Percentiles rank a stretch among this genome's conserved stretches.
Evolutionary conservation across 2,797 vertebrate genomes (phyloP).

Genomic region (Sebastes kiyomatsui): DNA sequence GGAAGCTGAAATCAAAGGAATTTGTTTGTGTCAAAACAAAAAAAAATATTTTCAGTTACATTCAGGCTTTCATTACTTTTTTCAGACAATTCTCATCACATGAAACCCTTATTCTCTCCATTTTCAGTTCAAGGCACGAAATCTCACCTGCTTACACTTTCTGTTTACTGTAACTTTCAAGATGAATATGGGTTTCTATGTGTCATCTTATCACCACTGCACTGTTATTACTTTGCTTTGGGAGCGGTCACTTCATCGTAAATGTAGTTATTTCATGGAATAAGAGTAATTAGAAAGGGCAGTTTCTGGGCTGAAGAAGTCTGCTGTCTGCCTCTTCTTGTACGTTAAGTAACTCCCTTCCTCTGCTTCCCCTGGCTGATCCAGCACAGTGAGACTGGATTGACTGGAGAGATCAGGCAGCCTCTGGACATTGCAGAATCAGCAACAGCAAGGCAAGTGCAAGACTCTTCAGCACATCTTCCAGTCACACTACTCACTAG

Average conservation of each 20-base stretch:
- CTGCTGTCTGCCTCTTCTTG: not conserved
- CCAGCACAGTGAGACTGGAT: conserved; percentile 34
- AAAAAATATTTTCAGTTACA: not conserved
- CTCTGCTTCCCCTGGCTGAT: conserved; percentile 36
- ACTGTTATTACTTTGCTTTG: conserved; percentile 18
- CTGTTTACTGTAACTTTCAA: not conserved
- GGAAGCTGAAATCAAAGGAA: not conserved
- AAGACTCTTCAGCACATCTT: conserved; percentile 45
- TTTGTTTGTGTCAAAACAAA: not conserved
- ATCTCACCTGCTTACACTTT: not conserved
- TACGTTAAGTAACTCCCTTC: conserved; percentile 22
- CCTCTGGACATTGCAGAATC: conserved; percentile 64
- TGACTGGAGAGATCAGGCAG: conserved; percentile 52
- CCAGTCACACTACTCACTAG: conserved; percentile 21
- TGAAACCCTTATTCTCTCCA: not conserved
- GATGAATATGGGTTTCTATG: not conserved
- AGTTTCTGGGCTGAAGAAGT: conserved; percentile 7
- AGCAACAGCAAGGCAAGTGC: conserved; percentile 59
- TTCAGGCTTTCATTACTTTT: not conserved
- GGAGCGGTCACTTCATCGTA: conserved; percentile 4
- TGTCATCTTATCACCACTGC: not conserved
- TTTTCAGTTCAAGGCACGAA: not conserved
- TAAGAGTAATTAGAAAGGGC: conserved; percentile 23
- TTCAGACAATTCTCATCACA: not conserved
- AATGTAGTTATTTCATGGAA: conserved; percentile 31